These are phyloP conservation scores for Contarinia nasturtii DNA, from an alignment of 1,140 invertebrate species.

Conservation along the genomic window DNA sequence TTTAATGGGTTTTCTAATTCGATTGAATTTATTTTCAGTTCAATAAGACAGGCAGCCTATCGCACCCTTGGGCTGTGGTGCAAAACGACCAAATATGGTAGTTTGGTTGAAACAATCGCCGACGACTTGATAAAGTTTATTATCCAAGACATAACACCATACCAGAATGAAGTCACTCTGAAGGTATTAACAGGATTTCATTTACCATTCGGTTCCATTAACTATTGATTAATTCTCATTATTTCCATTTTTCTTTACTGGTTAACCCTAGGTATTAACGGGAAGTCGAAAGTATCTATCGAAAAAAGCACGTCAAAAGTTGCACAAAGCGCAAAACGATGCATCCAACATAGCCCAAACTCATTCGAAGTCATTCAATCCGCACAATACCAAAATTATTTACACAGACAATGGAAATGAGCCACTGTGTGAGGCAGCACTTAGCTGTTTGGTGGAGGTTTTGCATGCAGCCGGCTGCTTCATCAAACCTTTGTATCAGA, in stretches of 20 bases:
- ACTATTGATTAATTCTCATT: too few relatives aligned
- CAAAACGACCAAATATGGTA: constrained; percentile 3
- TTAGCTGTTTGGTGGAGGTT: constrained; percentile 3
- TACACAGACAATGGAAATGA: constrained; percentile 3
- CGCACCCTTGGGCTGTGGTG: constrained; percentile 3
- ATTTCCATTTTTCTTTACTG: too few relatives aligned
- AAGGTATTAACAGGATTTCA: constrained; percentile 1
- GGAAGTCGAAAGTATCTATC: constrained; percentile 5
- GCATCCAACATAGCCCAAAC: constrained; percentile 4
- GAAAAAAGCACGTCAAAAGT: constrained; percentile 5
- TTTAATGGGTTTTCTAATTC: background rate
- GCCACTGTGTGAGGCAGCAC: constrained; percentile 1
- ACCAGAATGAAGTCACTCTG: constrained; percentile 6
- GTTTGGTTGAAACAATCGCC: constrained; percentile 2
- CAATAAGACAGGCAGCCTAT: background rate
- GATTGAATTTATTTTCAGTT: background rate
- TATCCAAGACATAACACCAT: constrained; percentile 4
- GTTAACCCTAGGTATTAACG: constrained; percentile 5
- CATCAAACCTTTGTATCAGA: constrained; percentile 2
- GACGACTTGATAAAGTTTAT: constrained; percentile 5
- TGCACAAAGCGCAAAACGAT: constrained; percentile 5
- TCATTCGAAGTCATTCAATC: constrained; percentile 3
- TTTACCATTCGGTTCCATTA: background rate
- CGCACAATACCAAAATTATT: background rate
- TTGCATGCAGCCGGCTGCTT: constrained; percentile 1